Percentiles rank a stretch among this genome's conserved stretches.
Evolutionary conservation across 2,888 invertebrate species (phyloP).

Genomic region (Sinopyrophorus schimmeli): DNA sequence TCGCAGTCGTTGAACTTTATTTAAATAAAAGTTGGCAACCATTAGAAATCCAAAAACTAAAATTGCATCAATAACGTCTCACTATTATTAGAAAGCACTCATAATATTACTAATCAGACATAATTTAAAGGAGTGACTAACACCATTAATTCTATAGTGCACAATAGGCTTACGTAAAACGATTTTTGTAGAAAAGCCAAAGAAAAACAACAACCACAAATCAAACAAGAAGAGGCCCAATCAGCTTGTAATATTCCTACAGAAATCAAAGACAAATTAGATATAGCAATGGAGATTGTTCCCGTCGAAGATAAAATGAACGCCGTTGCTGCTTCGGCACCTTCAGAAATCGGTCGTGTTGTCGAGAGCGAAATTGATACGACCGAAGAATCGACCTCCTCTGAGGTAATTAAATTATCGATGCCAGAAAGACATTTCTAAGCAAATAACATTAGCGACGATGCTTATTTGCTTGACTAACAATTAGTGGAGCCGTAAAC

Average conservation of each 20-base stretch:
- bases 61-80: slow-evolving; percentile 1
- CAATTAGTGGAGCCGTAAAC: no score
- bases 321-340: slow-evolving; percentile 16
- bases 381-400: slow-evolving; percentile 49
- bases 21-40: background rate
- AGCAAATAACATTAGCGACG: no score
- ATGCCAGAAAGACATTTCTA: no score
- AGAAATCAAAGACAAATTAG: slow-evolving; percentile 9
- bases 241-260: slow-evolving; percentile 1
- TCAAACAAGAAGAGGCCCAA: background rate
- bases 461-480: no score
- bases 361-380: slow-evolving; percentile 44
- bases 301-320: slow-evolving; percentile 28
- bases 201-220: background rate
- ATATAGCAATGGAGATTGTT: slow-evolving; percentile 27
- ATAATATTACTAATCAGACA: background rate
- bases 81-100: background rate
- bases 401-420: no score
- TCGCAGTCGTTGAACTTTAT: slow-evolving; percentile 9
- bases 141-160: background rate
- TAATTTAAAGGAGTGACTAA: background rate
- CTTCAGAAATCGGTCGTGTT: slow-evolving; percentile 23
- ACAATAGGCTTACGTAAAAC: background rate
- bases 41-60: background rate
- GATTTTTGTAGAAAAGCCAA: slow-evolving; percentile 3